phyloP scores from a whole-genome alignment of 2,113 vertebrate species.

The Tachuris rubrigastra region DNA sequence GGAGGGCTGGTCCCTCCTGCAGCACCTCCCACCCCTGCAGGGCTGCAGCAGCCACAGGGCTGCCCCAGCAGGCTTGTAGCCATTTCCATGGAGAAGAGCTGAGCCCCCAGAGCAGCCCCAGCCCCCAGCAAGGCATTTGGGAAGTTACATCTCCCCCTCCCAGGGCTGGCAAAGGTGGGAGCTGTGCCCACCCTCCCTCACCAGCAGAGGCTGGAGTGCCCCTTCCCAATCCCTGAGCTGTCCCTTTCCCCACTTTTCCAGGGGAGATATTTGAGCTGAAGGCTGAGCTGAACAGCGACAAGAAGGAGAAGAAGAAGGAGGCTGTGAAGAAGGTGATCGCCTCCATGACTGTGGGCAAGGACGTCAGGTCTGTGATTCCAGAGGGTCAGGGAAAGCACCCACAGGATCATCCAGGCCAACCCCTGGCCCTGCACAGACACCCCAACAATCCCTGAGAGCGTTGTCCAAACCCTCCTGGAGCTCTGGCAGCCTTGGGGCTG shows the following conservation, averaged over 20 bases:
- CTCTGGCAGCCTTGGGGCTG: not conserved
- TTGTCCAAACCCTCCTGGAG: not conserved
- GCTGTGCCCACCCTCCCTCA: not conserved
- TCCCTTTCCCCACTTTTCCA: constrained; percentile 40
- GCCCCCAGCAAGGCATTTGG: rapidly evolving
- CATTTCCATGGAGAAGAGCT: rapidly evolving
- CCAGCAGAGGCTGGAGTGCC: not conserved
- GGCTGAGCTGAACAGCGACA: constrained; percentile 97
- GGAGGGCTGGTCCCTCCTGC: not conserved
- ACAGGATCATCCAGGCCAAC: rapidly evolving
- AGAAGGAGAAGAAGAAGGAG: constrained; percentile 99
- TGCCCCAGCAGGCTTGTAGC: rapidly evolving
- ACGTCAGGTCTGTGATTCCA: constrained; percentile 85
- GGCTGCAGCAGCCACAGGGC: not conserved
- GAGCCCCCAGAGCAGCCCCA: not conserved
- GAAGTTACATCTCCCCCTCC: not conserved
- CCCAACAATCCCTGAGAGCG: rapidly evolving
- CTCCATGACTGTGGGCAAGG: constrained; percentile 98
- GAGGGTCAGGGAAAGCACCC: not conserved
- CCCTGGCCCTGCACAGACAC: not conserved
- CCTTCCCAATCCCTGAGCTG: not conserved
- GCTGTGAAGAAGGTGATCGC: constrained; percentile 99
- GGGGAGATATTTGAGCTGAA: constrained; percentile 99
- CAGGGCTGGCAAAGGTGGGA: not conserved
- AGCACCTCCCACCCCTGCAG: not conserved